These are phyloP conservation scores for Columba guinea DNA, from an alignment of 2,797 vertebrate genomes.

Conservation along the genomic window DNA sequence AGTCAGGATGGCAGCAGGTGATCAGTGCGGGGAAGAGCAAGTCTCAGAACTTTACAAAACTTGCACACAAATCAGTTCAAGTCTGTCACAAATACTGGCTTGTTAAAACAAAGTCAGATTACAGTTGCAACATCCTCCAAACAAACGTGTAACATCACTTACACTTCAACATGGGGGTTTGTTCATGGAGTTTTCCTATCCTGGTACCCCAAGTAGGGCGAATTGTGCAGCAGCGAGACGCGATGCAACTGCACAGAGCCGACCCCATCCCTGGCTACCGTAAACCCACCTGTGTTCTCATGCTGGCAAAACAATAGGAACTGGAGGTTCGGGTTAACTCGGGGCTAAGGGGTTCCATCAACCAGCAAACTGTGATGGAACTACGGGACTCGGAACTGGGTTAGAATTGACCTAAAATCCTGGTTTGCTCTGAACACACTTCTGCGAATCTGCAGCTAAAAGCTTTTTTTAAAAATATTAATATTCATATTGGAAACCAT, in stretches of 20 bases:
- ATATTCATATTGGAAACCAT: background rate
- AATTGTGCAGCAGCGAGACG: background rate
- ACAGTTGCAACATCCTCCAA: background rate
- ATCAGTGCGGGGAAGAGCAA: rapidly evolving
- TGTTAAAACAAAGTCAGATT: background rate
- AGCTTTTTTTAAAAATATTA: background rate
- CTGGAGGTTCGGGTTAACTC: background rate
- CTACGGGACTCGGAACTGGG: background rate
- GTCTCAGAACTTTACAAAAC: background rate
- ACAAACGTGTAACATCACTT: too few species aligned
- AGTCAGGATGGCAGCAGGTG: background rate
- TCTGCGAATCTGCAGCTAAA: background rate
- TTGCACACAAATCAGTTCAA: background rate
- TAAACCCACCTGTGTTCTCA: background rate
- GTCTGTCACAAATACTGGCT: background rate
- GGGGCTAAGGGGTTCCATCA: rapidly evolving
- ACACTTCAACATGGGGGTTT: too few species aligned
- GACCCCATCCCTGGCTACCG: background rate
- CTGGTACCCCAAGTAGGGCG: background rate
- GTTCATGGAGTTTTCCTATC: background rate
- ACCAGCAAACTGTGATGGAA: background rate
- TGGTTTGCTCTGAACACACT: background rate
- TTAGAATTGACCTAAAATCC: background rate
- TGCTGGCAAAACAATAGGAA: background rate
- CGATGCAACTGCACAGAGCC: rapidly evolving